These are phyloP conservation scores for Atta texana DNA, from an alignment of 1,140 invertebrate genomes.

Conservation along the genomic window DNA sequence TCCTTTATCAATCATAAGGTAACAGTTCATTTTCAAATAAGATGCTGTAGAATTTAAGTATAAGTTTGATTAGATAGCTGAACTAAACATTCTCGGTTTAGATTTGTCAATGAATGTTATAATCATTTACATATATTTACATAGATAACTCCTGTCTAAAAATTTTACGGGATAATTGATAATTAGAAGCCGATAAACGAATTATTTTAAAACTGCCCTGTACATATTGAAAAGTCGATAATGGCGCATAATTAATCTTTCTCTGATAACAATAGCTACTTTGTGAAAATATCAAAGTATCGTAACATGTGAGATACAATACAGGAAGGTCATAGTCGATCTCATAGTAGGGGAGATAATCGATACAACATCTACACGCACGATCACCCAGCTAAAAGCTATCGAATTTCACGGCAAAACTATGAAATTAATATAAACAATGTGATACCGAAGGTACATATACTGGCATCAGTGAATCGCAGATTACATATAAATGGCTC, in stretches of 20 bases:
- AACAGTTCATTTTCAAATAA: no score
- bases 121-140: background rate
- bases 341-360: background rate
- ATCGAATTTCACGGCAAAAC: conserved; percentile 22
- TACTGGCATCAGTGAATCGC: conserved; percentile 55
- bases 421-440: conserved; percentile 70
- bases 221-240: background rate
- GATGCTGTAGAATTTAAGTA: no score
- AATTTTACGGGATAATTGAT: background rate
- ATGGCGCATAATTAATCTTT: background rate
- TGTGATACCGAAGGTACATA: background rate
- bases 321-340: conserved; percentile 10
- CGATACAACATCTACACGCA: background rate
- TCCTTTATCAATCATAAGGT: no score
- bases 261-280: background rate
- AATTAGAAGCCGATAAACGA: background rate
- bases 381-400: background rate
- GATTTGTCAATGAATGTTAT: background rate
- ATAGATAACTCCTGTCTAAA: background rate
- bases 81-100: background rate
- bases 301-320: background rate
- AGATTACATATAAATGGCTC: conserved; percentile 71
- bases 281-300: conserved; percentile 2
- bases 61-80: no score
- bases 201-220: background rate